These are phyloP conservation scores for Xiphydria camelus DNA, from an alignment of 2,888 invertebrate genomes.

Conservation along the genomic window DNA sequence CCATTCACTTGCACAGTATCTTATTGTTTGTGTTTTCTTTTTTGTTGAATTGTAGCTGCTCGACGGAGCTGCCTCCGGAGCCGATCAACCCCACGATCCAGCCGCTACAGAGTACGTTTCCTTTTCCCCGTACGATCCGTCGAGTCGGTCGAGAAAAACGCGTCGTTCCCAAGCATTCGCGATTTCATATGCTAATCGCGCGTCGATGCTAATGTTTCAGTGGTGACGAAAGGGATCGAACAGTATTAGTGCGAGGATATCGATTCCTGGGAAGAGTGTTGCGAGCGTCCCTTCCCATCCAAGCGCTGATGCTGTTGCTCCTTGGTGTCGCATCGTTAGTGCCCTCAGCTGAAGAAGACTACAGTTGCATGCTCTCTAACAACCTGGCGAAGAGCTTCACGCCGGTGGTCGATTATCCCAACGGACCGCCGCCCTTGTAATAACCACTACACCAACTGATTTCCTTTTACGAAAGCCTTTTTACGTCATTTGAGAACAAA, in stretches of 20 bases:
- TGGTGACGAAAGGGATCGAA: constrained; percentile 62
- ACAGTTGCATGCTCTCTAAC: constrained; percentile 82
- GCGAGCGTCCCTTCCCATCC: constrained; percentile 90
- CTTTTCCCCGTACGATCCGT: constrained; percentile 26
- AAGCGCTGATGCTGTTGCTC: constrained; percentile 89
- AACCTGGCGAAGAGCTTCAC: constrained; percentile 81
- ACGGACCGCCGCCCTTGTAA: constrained; percentile 92
- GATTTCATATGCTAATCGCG: no score
- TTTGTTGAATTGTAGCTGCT: constrained; percentile 68
- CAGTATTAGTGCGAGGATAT: constrained; percentile 74
- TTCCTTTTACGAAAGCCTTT: no score
- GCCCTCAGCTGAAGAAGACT: constrained; percentile 84
- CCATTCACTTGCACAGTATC: constrained; percentile 55
- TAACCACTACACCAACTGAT: constrained; percentile 1
- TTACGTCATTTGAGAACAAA: no score
- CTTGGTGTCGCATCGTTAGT: constrained; percentile 92
- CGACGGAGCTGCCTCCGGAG: constrained; percentile 65
- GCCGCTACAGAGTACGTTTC: constrained; percentile 51
- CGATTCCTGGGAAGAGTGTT: constrained; percentile 88
- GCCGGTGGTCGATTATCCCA: constrained; percentile 86
- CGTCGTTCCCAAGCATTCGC: no score
- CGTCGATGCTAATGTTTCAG: constrained; percentile 44
- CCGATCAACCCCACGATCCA: constrained; percentile 57
- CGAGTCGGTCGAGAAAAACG: no score
- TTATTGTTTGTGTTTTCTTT: constrained; percentile 64